Percentiles rank a stretch among this genome's conserved stretches.
phyloP scores from a whole-genome alignment of 2,113 vertebrate genomes.

The Sisor rabdophorus region DNA sequence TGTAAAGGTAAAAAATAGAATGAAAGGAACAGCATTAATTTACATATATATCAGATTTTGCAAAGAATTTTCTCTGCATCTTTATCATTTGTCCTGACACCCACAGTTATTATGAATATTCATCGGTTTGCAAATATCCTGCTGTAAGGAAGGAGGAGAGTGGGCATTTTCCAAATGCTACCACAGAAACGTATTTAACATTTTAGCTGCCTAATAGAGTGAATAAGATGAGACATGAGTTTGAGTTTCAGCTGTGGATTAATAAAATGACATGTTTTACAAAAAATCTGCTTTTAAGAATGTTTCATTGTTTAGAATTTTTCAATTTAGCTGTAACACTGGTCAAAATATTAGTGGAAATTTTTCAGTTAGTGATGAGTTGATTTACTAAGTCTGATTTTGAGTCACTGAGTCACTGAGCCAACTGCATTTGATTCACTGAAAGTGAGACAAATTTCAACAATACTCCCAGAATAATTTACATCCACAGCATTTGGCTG shows the following conservation, averaged over 20 bases:
- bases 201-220: neutral
- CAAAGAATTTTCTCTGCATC: neutral
- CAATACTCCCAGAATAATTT: too few species aligned
- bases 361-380: too few species aligned
- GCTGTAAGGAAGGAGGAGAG: too few species aligned
- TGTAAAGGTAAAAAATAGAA: neutral
- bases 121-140: neutral
- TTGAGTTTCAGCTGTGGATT: neutral
- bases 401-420: too few species aligned
- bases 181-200: neutral
- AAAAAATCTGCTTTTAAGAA: neutral
- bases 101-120: conserved; percentile 10
- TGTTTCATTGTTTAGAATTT: neutral
- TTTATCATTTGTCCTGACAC: neutral
- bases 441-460: neutral
- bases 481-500: too few species aligned
- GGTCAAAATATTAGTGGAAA: neutral
- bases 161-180: too few species aligned
- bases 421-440: neutral
- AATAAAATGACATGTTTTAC: neutral
- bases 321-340: neutral
- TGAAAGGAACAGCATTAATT: neutral
- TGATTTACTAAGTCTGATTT: too few species aligned
- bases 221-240: neutral
- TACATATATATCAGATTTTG: neutral